Evolutionary conservation across 2,797 vertebrate species (phyloP), one percentile per base, ranked within the genome.

Genomic region (Danio jaintianensis): DNA sequence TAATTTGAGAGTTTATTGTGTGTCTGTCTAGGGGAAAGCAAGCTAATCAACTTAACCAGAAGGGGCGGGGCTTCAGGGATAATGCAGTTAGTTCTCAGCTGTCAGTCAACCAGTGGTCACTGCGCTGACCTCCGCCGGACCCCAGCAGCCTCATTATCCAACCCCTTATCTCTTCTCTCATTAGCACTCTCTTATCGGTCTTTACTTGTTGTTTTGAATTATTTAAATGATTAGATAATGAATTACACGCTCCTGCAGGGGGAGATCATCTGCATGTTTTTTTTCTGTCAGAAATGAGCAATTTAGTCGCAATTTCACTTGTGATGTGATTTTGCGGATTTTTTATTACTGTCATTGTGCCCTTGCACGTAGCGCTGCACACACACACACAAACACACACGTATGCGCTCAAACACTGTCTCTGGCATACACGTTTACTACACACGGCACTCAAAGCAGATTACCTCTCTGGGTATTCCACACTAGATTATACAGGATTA

Each of bases 41-140:
- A 80, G 83, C 72, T 84, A 85, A 82, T 87, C 75, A 85, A 78
- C 80, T 82, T 87, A 82, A 78, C 40, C 68, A 67, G 48, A 45
- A 89, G 87, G 87, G 89, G 88, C 80, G 87, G 89, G 83, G 85
- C 89, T 89, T 88, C 22, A 13, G 63, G 74, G 73, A 82, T 83
- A 79, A 83, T 61, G 56, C 78, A 18, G 72, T 78, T 85, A 78
- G 59, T 66, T 79, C 52, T 78, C 74, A 53, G 62, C 75, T 83
- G 58, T 81, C 79, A 83, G 55, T 81, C 45, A 73, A 7, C 16
- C 48, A 74, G 74, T 69, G 77, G 68, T 56, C 78, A 76, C 58
- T 12, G 38, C 13, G 42, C 47, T 71, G 50, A 81, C 55, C 79
- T 74, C 58, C 50, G 47, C 13, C 40, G 15, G 59, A 68, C 16